Percentiles rank a stretch among this genome's conserved stretches.
These are phyloP conservation scores for Notarius lentiginosus DNA, from an alignment of 2,113 vertebrate genomes.

Conservation along the genomic window DNA sequence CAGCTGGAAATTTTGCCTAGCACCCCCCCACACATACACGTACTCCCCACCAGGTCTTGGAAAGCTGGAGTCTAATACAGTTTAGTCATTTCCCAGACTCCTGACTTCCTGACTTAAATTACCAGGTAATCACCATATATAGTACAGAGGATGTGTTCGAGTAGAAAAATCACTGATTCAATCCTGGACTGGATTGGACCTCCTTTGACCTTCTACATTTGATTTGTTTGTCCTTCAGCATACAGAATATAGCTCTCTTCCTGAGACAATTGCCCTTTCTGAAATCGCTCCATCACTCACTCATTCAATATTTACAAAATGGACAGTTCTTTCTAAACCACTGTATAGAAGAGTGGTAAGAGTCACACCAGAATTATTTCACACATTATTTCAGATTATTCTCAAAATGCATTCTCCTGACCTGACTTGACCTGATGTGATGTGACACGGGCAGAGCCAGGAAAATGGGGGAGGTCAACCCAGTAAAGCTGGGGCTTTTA, in stretches of 20 bases:
- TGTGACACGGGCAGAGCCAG: too few species aligned
- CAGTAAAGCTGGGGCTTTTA: too few species aligned
- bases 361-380: background rate
- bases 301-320: slow-evolving; percentile 6
- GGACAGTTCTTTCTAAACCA: background rate
- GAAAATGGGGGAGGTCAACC: too few species aligned
- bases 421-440: background rate
- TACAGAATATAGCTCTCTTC: background rate
- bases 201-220: background rate
- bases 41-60: too few species aligned
- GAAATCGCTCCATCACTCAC: background rate
- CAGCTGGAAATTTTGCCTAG: background rate
- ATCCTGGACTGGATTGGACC: background rate
- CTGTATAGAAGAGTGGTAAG: too few species aligned
- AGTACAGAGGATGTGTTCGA: background rate
- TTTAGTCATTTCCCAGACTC: background rate
- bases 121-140: slow-evolving; percentile 3
- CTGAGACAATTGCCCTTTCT: background rate
- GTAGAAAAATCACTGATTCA: background rate
- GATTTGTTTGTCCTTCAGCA: background rate
- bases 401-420: background rate
- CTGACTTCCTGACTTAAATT: slow-evolving; percentile 6
- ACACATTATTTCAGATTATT: background rate
- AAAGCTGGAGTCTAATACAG: too few species aligned
- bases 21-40: background rate